Evolutionary conservation across 2,888 invertebrate species (phyloP).

Genomic region (Dryobota labecula): DNA sequence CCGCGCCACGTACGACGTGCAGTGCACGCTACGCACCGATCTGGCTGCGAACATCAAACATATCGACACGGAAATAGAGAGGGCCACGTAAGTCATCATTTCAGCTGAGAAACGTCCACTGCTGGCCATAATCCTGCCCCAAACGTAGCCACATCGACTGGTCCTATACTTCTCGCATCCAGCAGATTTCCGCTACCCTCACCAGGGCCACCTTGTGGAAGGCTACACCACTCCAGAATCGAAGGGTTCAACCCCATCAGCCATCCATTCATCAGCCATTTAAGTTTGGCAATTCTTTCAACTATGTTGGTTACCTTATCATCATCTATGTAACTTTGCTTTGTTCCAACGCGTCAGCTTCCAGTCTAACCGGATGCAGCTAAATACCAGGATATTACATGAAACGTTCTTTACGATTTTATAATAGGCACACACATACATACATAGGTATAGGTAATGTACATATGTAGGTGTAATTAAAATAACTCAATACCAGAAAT

Average conservation of each 20-base stretch:
- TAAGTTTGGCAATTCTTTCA: no score
- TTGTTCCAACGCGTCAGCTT: no score
- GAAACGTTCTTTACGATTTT: background rate
- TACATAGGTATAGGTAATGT: no score
- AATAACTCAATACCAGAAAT: background rate
- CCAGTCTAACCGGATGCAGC: no score
- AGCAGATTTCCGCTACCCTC: background rate
- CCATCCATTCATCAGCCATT: no score
- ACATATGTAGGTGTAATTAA: no score
- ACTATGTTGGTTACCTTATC: background rate
- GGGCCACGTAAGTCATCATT: slow-evolving; percentile 67
- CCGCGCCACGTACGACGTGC: slow-evolving; percentile 41
- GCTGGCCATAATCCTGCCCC: background rate
- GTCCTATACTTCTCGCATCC: background rate
- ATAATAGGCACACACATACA: no score
- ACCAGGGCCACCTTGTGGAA: background rate
- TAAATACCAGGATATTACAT: background rate
- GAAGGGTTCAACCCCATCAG: background rate
- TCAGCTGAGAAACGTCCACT: background rate
- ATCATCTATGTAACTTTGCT: background rate
- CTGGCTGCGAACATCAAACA: slow-evolving; percentile 42
- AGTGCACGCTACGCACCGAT: slow-evolving; percentile 29
- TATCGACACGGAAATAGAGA: slow-evolving; percentile 72
- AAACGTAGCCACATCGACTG: background rate
- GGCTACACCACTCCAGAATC: background rate